Evolutionary conservation across 2,797 vertebrate species (phyloP).

Genomic region (Potorous gilbertii): DNA sequence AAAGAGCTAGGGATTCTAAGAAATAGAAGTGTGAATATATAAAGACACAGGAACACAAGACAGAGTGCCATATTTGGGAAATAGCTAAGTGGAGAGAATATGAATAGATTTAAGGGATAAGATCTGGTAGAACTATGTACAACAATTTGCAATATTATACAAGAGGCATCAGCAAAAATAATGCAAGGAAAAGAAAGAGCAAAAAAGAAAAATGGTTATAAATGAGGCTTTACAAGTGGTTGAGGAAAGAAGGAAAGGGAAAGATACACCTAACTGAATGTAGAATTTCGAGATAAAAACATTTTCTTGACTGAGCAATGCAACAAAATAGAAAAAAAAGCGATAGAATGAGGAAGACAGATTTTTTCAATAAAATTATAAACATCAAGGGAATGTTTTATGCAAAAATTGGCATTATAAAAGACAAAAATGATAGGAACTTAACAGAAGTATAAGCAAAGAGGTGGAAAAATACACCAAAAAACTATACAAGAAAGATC

Average conservation of each 20-base stretch:
- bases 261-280: neutral
- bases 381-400: neutral
- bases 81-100: neutral
- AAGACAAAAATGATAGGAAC: neutral
- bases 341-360: neutral
- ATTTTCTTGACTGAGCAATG: neutral
- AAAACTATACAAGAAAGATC: neutral
- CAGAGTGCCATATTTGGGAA: neutral
- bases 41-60: neutral
- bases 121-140: neutral
- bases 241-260: neutral
- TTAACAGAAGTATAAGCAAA: neutral
- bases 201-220: neutral
- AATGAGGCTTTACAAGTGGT: neutral
- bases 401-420: neutral
- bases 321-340: neutral
- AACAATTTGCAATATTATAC: neutral
- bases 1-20: neutral
- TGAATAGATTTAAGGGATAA: neutral
- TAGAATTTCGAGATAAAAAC: neutral
- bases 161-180: neutral
- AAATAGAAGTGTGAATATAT: neutral
- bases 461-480: neutral
- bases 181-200: neutral
- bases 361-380: neutral